Percentiles rank a stretch among this genome's conserved stretches.
These are phyloP conservation scores for Ondatra zibethicus DNA, from an alignment of 2,113 vertebrate genomes.

Conservation along the genomic window DNA sequence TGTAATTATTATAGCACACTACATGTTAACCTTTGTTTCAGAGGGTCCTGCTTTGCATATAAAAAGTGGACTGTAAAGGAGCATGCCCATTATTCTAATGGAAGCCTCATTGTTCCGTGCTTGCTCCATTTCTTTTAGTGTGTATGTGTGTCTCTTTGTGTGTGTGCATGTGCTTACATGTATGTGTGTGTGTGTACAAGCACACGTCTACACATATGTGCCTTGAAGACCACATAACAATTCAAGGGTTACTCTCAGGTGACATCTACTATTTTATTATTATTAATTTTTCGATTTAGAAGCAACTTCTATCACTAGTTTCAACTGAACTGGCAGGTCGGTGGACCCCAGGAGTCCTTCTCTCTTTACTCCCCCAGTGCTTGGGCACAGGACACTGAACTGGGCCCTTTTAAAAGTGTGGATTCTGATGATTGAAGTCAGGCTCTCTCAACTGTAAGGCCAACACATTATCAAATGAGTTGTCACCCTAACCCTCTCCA, in stretches of 20 bases:
- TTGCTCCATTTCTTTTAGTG: not conserved
- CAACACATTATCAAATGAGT: no score
- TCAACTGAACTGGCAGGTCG: not conserved
- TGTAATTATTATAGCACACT: not conserved
- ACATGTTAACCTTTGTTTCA: not conserved
- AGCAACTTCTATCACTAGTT: not conserved
- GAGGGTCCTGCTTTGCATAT: not conserved
- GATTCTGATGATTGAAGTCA: not conserved
- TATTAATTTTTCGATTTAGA: not conserved
- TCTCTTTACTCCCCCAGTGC: not conserved
- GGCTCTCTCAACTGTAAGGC: not conserved
- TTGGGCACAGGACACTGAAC: not conserved
- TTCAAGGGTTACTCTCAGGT: not conserved
- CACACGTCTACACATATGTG: rapidly evolving
- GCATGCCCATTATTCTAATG: not conserved
- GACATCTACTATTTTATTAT: not conserved
- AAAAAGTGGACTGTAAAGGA: not conserved
- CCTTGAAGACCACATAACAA: not conserved
- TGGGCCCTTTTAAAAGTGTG: no score
- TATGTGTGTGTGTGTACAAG: not conserved
- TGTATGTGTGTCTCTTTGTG: not conserved
- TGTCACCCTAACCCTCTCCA: not conserved
- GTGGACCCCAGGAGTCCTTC: no score
- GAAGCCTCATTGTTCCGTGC: not conserved
- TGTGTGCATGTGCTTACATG: not conserved